phyloP scores from a whole-genome alignment of 2,797 vertebrate genomes.

The Rhinogobio ventralis region DNA sequence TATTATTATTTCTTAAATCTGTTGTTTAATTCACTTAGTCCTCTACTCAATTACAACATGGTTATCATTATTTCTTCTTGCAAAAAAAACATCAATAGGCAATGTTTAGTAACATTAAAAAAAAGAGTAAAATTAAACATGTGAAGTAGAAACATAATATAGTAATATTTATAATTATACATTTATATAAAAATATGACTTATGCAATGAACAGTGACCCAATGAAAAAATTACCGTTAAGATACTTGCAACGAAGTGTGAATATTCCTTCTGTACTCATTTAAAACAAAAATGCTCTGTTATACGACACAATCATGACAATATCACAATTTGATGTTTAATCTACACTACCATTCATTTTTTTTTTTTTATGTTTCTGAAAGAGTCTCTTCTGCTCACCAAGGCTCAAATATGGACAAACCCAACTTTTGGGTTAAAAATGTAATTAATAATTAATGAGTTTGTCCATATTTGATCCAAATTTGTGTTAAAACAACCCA shows the following conservation, averaged over 20 bases:
- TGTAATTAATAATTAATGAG: too few species aligned
- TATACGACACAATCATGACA: not conserved
- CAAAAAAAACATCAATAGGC: not conserved
- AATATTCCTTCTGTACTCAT: not conserved
- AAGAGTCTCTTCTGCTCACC: too few species aligned
- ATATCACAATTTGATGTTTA: not conserved
- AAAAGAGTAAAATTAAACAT: too few species aligned
- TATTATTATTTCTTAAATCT: not conserved
- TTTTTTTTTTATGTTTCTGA: not conserved
- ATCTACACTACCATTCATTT: too few species aligned
- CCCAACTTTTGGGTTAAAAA: too few species aligned
- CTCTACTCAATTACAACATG: not conserved
- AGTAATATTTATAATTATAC: not conserved
- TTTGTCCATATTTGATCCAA: too few species aligned
- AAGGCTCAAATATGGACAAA: too few species aligned
- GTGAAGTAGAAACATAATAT: not conserved
- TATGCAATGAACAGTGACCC: not conserved
- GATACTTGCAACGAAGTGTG: too few species aligned
- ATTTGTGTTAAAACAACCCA: too few species aligned
- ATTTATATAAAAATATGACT: not conserved
- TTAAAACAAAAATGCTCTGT: not conserved
- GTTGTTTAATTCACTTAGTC: conserved; percentile 3
- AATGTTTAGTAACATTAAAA: not conserved
- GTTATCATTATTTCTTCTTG: not conserved
- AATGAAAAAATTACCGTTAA: too few species aligned